Evolutionary conservation across 1,140 invertebrate species (phyloP), one percentile per base, ranked within the genome.

Genomic region (Leptopilina boulardi): DNA sequence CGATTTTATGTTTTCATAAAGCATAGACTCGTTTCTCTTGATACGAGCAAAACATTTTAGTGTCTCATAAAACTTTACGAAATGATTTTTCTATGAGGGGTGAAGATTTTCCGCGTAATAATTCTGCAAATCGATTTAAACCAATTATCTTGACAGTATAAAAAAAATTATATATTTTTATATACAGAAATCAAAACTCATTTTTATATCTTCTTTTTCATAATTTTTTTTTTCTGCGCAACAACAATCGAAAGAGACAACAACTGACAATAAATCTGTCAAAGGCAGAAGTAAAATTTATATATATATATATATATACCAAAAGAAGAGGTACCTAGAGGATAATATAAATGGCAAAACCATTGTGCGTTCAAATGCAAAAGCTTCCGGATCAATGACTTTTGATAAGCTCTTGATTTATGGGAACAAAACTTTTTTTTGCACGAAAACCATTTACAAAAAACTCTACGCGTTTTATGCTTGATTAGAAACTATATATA

Each of bases 301-400:
- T 76, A 79, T 78, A 83, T 81, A 85, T 59, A 26, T 85, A 82
- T 80, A 79, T 38, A 47, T 74, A 76, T 84, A 84, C 83, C 82
- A 85, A 30, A 30, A 51, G 71, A 30, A 71, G 54, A 42, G 26
- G 47, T 72, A 75, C 70, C 10, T 11, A 66, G 26, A 26, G 26
- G 26, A 23, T n/a, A 23, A 66, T 66, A 66, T 66, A 66, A 66
- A 66, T 66, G 56, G 10, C 23, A 30, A 38, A 30, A 26, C 56
- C 78, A 83, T 81, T 84, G 81, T 83, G 78, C 80, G 79, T 75
- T 71, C 51, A 74, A 56, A 75, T 51, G 73, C 56, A 38, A 70
- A 41, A 66, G 59, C 59, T 66, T 66, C 59, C 18, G 70, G 70
- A 41, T 74, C 70, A 79, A 78, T 80, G 75, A 56, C 18, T 18